Evolutionary conservation across 2,888 invertebrate genomes (phyloP).

Genomic region (Camptogramma bilineatum): DNA sequence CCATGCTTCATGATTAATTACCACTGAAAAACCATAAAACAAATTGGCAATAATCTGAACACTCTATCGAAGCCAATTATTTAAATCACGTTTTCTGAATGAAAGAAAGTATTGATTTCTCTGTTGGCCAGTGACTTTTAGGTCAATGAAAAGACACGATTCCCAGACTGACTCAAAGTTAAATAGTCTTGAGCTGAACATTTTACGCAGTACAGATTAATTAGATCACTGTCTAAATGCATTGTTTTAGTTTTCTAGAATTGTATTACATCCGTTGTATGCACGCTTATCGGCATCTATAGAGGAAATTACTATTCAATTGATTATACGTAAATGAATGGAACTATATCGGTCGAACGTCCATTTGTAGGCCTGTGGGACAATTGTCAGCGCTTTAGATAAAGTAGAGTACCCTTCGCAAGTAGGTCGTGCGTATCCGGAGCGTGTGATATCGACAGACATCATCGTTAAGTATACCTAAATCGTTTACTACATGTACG

Average conservation of each 20-base stretch:
- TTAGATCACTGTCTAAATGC: too few species aligned
- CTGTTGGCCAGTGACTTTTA: not conserved
- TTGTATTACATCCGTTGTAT: not conserved
- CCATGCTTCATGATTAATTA: too few species aligned
- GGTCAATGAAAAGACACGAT: too few species aligned
- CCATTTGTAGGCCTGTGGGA: constrained; percentile 50
- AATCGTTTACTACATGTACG: constrained; percentile 5
- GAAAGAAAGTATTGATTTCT: not conserved
- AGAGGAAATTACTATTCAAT: constrained; percentile 2
- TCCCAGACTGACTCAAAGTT: too few species aligned
- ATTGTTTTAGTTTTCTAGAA: not conserved
- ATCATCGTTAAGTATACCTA: constrained; percentile 18
- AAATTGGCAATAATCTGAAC: not conserved
- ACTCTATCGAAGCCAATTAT: not conserved
- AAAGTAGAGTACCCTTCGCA: constrained; percentile 47
- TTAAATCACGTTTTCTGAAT: not conserved
- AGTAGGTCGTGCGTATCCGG: constrained; percentile 78
- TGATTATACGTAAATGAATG: constrained; percentile 23
- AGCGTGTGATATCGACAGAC: constrained; percentile 57
- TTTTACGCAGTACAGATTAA: too few species aligned
- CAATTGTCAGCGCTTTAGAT: constrained; percentile 45
- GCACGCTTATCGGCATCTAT: not conserved
- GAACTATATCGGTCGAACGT: constrained; percentile 57
- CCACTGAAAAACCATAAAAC: too few species aligned
- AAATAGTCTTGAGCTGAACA: too few species aligned